Evolutionary conservation across 2,888 invertebrate species (phyloP).

Genomic region (Melanostoma mellinum): DNA sequence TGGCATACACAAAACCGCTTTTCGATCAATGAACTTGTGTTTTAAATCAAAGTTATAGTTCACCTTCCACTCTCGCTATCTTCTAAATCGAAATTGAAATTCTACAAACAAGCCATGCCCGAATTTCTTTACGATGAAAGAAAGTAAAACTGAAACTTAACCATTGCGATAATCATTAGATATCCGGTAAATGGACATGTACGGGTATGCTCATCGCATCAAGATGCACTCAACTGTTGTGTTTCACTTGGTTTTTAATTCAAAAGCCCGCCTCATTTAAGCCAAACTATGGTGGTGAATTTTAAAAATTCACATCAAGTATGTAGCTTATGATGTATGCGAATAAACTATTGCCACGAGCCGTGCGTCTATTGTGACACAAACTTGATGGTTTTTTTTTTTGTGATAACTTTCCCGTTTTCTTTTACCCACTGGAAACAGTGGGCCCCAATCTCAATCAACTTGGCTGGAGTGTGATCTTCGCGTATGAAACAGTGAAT

Average conservation of each 20-base stretch:
- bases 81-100: conserved; percentile 41
- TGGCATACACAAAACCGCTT: conserved; percentile 9
- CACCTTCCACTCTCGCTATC: conserved; percentile 32
- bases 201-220: conserved; percentile 1
- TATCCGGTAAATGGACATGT: conserved; percentile 45
- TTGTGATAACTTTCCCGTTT: conserved; percentile 55
- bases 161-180: conserved; percentile 19
- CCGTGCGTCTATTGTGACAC: conserved; percentile 10
- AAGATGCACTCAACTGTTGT: conserved; percentile 18
- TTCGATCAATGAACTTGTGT: conserved; percentile 24
- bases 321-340: conserved; percentile 32
- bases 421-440: conserved; percentile 9
- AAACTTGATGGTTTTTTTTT: conserved; percentile 30
- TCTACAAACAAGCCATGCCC: conserved; percentile 28
- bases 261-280: conserved; percentile 31
- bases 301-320: conserved; percentile 58
- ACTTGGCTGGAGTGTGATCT: conserved; percentile 30
- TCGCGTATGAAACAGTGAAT: conserved; percentile 23
- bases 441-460: conserved; percentile 14
- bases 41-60: conserved; percentile 23
- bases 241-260: not conserved
- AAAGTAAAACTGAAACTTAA: conserved; percentile 55
- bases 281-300: conserved; percentile 1
- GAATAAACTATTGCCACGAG: conserved; percentile 32
- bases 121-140: conserved; percentile 26